Base-by-base conservation (phyloP, 2,113 vertebrate genomes). In the Pipra filicauda region DNA sequence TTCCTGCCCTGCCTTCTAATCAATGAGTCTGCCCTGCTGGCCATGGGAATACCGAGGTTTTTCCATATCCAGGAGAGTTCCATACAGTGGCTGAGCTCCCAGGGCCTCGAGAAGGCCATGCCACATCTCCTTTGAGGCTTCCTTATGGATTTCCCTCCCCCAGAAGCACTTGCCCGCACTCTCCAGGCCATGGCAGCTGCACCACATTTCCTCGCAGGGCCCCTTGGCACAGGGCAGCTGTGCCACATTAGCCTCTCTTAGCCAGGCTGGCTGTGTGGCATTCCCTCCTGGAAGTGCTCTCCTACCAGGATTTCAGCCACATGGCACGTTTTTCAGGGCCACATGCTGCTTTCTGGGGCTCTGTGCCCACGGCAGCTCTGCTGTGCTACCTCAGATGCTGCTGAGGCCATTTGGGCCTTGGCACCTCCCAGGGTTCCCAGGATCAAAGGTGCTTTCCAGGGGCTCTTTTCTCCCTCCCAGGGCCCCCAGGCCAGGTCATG, bases 1-100 rank as follows among this genome's bases (percentile, higher is more conserved):
- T 93, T 86, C 84, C 93, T 95, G 89, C 94, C 91, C 74, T 91
- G 94, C 72, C 87, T 95, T 51, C 91, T 93, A 64, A 94, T 88
- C 91, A 81, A 49, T 80, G 95, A 90, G 19, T 57, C 81, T 86
- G 78, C 72, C 39, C 31, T 10, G 6, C 59, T 0, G 0, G 61
- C 76, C 69, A 61, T 89, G 80, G 93, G 85, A 94, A 46, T 28
- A 49, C 43, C 41, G 39, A 5, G 24, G 1, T 6, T 66, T 85
- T 76, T 54, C 77, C 72, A 23, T 6, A 11, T 71, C 43, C 44
- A 49, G 76, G 52, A 84, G 86, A 85, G 48, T 69, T 31, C 86
- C 30, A 2, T 4, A 0, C 39, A 6, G 72, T 7, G 69, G 30
- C 48, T 74, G 76, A 84, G 28, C 35, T 57, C 44, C 43, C 1